A percentile compares a stretch with the other conserved stretches of the same genome.
Conservation (phyloP, 2,888 invertebrate genomes). For the Mycalesis mineus region DNA sequence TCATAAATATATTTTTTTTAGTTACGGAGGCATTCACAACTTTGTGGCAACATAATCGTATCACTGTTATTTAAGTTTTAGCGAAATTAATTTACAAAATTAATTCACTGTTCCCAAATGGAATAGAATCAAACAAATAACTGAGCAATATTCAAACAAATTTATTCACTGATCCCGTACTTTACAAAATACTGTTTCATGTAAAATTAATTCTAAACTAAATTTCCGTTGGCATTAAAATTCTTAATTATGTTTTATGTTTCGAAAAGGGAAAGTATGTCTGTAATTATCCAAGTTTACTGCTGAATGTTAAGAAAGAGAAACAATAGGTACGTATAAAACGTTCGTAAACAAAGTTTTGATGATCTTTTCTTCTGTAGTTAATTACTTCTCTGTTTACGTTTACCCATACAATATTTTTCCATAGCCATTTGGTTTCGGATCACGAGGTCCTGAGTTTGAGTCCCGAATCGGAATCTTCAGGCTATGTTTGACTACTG, state of each 20-base stretch:
- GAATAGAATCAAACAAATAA: background rate
- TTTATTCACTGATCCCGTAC: background rate
- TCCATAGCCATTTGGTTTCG: no score
- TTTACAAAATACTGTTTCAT: conserved; percentile 5
- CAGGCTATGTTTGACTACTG: no score
- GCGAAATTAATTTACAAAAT: background rate
- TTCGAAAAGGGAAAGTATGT: conserved; percentile 13
- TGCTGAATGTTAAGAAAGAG: background rate
- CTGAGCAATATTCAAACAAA: background rate
- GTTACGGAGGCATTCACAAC: no score
- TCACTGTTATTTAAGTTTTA: background rate
- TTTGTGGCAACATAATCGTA: no score
- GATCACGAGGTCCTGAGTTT: no score
- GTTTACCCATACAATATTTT: no score
- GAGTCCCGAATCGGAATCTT: no score
- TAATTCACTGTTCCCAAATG: background rate
- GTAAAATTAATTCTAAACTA: conserved; percentile 20
- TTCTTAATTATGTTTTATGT: conserved; percentile 21
- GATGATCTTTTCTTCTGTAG: background rate
- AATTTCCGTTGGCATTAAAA: conserved; percentile 24
- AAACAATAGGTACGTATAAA: background rate
- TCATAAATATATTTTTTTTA: no score
- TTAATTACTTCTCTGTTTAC: no score
- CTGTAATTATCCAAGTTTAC: conserved; percentile 15
- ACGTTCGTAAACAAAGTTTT: background rate